Evolutionary conservation across 2,113 vertebrate genomes (phyloP).

Genomic region (Lepidothrix coronata): DNA sequence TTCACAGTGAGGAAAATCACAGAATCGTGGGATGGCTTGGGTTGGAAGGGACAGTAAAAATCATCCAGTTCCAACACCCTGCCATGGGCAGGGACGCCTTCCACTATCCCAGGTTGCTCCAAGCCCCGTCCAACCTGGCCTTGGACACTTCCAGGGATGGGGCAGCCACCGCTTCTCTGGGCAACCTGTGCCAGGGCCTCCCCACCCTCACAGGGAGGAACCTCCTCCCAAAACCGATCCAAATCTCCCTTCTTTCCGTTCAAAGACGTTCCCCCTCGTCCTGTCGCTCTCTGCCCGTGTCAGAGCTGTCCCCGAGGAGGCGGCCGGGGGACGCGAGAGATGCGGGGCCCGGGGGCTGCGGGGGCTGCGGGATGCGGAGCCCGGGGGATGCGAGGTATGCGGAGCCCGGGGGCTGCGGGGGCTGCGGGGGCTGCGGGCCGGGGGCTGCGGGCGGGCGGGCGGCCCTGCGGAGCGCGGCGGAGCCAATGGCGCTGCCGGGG

Average conservation of each 20-base stretch:
- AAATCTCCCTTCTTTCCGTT: not conserved
- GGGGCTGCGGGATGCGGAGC: not conserved
- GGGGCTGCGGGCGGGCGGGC: too few relatives aligned
- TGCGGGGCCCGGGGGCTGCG: constrained; percentile 32
- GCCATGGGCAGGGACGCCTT: not conserved
- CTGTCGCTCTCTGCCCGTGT: too few relatives aligned
- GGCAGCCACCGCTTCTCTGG: not conserved
- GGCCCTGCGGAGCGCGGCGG: too few relatives aligned
- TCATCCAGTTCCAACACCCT: not conserved
- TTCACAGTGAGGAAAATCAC: not conserved
- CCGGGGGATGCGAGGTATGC: not conserved
- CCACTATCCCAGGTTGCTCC: not conserved
- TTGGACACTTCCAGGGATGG: not conserved
- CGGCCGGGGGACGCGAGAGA: not conserved
- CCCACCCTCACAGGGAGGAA: not conserved
- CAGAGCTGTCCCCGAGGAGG: not conserved
- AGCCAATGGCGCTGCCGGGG: too few relatives aligned
- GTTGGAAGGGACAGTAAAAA: not conserved
- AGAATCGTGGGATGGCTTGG: not conserved
- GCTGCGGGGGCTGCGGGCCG: not conserved
- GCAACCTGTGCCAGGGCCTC: not conserved
- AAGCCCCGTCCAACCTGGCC: not conserved
- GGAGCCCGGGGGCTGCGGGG: not conserved
- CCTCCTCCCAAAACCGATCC: not conserved
- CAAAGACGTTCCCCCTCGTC: not conserved